phyloP scores from a whole-genome alignment of 2,113 vertebrate species.

The Andinoacara biseriatus region DNA sequence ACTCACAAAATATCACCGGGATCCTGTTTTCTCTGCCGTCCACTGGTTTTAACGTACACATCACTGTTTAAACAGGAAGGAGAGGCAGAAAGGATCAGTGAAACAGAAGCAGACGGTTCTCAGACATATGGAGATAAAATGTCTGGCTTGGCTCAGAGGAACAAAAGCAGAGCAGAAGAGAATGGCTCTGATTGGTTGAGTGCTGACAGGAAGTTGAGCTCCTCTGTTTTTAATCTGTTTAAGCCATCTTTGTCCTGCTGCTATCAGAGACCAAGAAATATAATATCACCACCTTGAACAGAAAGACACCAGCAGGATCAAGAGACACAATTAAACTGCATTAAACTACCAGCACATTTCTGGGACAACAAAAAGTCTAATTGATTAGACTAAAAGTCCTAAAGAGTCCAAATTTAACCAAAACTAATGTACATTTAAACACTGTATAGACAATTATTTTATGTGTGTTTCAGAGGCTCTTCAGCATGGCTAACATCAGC shows the following conservation, averaged over 20 bases:
- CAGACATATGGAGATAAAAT: background rate
- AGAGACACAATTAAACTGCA: too few species aligned
- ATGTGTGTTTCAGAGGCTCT: too few species aligned
- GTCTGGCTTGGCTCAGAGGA: conserved; percentile 4
- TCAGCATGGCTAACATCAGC: background rate
- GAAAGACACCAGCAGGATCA: too few species aligned
- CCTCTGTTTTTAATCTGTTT: background rate
- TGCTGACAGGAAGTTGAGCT: background rate
- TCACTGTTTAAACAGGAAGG: background rate
- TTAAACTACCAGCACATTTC: background rate
- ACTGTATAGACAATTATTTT: too few species aligned
- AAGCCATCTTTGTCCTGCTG: background rate
- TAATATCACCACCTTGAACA: too few species aligned
- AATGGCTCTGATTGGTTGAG: background rate
- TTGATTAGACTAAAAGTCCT: too few species aligned
- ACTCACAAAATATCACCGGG: background rate
- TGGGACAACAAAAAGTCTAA: background rate
- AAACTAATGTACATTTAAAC: too few species aligned
- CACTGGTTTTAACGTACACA: background rate
- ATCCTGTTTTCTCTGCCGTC: background rate
- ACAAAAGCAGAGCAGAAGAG: background rate
- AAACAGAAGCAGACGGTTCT: background rate
- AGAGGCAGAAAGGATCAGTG: background rate
- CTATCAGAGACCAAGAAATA: too few species aligned
- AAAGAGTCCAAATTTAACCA: too few species aligned